Base-by-base conservation (phyloP, 2,888 invertebrate species). In the Diabrotica balteata region DNA sequence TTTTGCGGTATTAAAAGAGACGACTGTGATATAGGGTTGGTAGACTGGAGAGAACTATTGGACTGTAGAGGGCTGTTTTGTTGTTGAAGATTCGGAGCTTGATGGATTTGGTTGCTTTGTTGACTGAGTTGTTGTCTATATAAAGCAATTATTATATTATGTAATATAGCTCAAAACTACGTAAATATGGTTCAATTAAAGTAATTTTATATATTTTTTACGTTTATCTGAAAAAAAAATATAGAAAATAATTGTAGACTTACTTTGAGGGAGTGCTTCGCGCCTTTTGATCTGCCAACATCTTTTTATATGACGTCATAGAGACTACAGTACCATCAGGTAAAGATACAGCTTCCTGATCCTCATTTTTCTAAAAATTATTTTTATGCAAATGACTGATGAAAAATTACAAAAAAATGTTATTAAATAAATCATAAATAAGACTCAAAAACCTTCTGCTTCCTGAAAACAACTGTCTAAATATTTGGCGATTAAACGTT, bases 301-400 rank as follows among this genome's bases (percentile, higher is more conserved):
- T 63, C 69, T 79, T 76, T 59, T 78, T 79, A 70, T 80, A 81
- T 32, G 75, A 74, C 42, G 74, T 69, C 42, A 78, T 63, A n/a
- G 75, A 65, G 9, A 81, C 71, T 10, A 79, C 69, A 32, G 72
- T 69, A 22, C 81, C 80, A 73, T 80, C 80, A 50, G 77, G 70
- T 67, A 80, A 68, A 22, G 77, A 57, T 43, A 80, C 73, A 22
- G 74, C 67, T 62, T 79, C 77, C 55, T 78, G 76, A 50, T 74
- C 73, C 57, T 72, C 70, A 11, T 68, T 43, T 62, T 72, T 72
- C 72, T 74, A 46, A 57, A 72, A 10, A 71, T 50, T 45, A 64
- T 42, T 11, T 32, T 32, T 32, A 32, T 32, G 5, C 5, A 5
- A 32, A 32, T 32, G 32, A 32, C 32, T 32, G 32, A 32, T 32